A percentile compares a stretch with the other conserved stretches of the same genome.
These are phyloP conservation scores for Hafferia zeledoni DNA, from an alignment of 2,797 vertebrate genomes.

Conservation along the genomic window DNA sequence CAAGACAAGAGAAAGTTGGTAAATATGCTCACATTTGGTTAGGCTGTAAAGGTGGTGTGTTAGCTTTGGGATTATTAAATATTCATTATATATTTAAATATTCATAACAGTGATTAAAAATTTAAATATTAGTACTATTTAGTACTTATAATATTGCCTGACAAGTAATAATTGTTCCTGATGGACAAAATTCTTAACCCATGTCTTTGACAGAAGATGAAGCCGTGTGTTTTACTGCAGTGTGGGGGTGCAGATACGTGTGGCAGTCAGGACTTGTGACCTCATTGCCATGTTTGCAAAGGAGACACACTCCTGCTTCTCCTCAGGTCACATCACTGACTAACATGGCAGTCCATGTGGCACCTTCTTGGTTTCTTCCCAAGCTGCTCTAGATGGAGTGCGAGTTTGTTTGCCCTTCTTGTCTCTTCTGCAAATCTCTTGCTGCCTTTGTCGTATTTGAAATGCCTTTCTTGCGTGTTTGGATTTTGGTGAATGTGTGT, in stretches of 20 bases:
- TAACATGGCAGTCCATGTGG: background rate
- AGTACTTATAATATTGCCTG: background rate
- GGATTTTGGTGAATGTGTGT: background rate
- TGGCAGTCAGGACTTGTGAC: background rate
- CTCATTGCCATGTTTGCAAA: background rate
- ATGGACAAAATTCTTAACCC: background rate
- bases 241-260: too few relatives aligned
- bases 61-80: background rate
- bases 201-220: background rate
- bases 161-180: background rate
- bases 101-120: background rate
- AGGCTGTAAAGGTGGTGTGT: background rate
- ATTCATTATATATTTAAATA: background rate
- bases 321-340: background rate
- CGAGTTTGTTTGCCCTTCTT: background rate
- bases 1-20: background rate
- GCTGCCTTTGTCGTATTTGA: background rate
- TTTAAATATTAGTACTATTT: background rate
- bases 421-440: background rate
- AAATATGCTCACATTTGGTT: background rate
- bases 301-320: accelerated
- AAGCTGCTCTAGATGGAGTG: background rate
- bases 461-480: background rate
- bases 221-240: background rate
- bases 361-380: background rate